Evolutionary conservation across 2,797 vertebrate species (phyloP), one percentile per base, ranked within the genome.

Genomic region (Myotis pilosus): DNA sequence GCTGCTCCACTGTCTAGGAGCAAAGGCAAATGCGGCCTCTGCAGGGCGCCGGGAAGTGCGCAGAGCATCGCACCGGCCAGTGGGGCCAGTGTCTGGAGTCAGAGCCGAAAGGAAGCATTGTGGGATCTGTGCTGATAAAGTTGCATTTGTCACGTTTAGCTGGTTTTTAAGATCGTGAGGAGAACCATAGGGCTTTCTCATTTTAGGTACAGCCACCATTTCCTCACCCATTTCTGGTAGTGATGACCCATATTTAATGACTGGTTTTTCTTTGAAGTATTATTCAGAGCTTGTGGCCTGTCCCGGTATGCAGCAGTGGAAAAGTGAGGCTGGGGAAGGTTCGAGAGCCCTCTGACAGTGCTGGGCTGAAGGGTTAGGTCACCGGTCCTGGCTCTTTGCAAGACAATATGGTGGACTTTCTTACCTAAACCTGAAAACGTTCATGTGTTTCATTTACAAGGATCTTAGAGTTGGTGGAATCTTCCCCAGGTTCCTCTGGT

Each of bases 221-320:
- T 93, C 89, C 66, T 91, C 89, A 81, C 62, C 4, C 41, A 20
- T 87, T 87, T 94, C 44, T 91, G 85, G 90, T 47, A n/a, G 13
- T 12, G 36, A 20, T 68, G 72, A 68, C 62, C 80, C 55, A 75
- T 55, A 87, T 92, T 86, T 44, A 88, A 82, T 28, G 19, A 75
- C 49, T 53, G 22, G 10, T 69, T 88, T 72, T 69, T n/a, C 69
- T 89, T 53, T 75, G 15, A 86, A 64, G 33, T 64, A 1, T 91
- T 41, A 62, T 51, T 84, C 78, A 74, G 7, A 33, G n/a, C 6
- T 4, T 51, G 44, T 36, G 41, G 38, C 33, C 86, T 44, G 20
- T 76, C 36, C 30, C 64, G 28, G 3, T 53, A 91, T 66, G 25
- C 47, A 57, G 6, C 33, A 80, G 25, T 53, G 51, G 49, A 25